A percentile compares a stretch with the other conserved stretches of the same genome.
Evolutionary conservation across 2,797 vertebrate genomes (phyloP).

Genomic region (Leuciscus waleckii): DNA sequence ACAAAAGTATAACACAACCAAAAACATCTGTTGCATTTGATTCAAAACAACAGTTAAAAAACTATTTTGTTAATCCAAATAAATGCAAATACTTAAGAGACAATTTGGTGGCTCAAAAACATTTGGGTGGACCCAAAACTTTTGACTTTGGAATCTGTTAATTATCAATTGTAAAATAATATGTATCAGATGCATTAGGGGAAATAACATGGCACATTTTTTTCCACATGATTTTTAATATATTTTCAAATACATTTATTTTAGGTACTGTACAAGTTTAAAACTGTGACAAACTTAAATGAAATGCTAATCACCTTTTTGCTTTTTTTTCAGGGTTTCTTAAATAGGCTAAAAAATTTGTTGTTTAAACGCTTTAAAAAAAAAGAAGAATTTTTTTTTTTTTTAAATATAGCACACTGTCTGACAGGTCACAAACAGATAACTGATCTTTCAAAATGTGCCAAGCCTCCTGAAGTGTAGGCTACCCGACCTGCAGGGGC

Average conservation of each 20-base stretch:
- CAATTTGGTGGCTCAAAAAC: background rate
- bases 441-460: background rate
- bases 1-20: background rate
- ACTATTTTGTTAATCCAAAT: background rate
- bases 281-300: too few species aligned
- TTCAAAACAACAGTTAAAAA: background rate
- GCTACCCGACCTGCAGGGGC: background rate
- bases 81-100: background rate
- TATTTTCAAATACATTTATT: background rate
- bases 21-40: background rate
- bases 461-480: background rate
- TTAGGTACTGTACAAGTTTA: background rate
- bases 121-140: background rate
- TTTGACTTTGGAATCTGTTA: background rate
- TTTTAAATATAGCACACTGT: background rate
- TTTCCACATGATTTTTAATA: background rate
- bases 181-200: too few species aligned
- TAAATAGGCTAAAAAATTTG: background rate
- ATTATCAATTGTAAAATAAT: background rate
- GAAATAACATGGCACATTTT: background rate
- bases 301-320: background rate
- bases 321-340: background rate
- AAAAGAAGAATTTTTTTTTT: accelerated
- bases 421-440: background rate
- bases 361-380: background rate